These are phyloP conservation scores for Cacatua alba DNA, from an alignment of 2,113 vertebrate genomes.

Conservation along the genomic window DNA sequence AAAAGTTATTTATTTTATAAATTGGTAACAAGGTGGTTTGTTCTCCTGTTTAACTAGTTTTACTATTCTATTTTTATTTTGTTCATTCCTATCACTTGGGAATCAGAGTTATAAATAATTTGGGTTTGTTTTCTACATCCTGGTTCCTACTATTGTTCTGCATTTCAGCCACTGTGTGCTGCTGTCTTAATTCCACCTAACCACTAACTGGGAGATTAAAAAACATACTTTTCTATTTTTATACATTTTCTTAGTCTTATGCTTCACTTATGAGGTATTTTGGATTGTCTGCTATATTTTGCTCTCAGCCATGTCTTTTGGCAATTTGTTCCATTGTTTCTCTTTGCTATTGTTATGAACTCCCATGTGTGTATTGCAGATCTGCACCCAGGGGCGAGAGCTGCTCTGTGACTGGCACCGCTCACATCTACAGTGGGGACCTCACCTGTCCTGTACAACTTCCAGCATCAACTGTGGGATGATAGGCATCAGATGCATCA, in stretches of 20 bases:
- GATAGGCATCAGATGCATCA: not conserved
- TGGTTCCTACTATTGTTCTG: slow-evolving; percentile 13
- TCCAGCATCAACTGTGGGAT: not conserved
- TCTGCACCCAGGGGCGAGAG: not conserved
- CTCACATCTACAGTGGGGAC: not conserved
- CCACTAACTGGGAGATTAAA: slow-evolving; percentile 16
- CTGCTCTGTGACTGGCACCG: not conserved
- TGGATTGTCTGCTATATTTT: not conserved
- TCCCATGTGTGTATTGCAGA: accelerated
- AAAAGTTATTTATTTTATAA: slow-evolving; percentile 75
- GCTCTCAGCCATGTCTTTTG: not conserved
- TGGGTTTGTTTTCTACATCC: slow-evolving; percentile 21
- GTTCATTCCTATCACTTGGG: slow-evolving; percentile 43
- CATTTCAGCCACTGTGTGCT: not conserved
- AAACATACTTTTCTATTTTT: not conserved
- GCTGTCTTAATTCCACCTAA: slow-evolving; percentile 19
- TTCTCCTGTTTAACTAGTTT: slow-evolving; percentile 59
- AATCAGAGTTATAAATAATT: slow-evolving; percentile 33
- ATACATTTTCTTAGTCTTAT: not conserved
- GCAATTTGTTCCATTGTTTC: not conserved
- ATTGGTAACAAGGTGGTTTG: slow-evolving; percentile 61
- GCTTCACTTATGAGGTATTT: not conserved
- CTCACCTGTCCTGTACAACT: not conserved
- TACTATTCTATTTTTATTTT: slow-evolving; percentile 41
- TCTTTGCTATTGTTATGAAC: not conserved